Percentiles rank a stretch among this genome's conserved stretches.
Conservation (phyloP, 2,888 invertebrate genomes). For the Drosophila subsilvestris region DNA sequence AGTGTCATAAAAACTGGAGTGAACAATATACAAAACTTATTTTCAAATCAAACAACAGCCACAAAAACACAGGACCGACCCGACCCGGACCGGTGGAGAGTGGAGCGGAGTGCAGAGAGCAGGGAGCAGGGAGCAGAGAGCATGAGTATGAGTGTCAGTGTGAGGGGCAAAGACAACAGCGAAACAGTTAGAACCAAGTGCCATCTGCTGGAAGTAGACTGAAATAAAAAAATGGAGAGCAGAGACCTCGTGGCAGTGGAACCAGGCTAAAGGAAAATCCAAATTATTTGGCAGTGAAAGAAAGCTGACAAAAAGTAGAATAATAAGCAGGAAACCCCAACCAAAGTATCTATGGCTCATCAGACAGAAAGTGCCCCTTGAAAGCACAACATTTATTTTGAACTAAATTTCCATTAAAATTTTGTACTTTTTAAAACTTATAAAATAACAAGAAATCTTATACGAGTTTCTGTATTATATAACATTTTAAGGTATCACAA, state of each 20-base stretch:
- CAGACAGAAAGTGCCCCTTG: no score
- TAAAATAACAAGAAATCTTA: no score
- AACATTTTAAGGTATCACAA: no score
- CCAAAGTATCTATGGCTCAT: neutral
- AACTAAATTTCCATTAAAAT: no score
- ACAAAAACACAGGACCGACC: slow-evolving; percentile 7
- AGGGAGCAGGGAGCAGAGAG: slow-evolving; percentile 18
- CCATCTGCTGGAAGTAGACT: slow-evolving; percentile 33
- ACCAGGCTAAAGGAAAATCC: neutral
- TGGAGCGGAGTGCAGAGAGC: neutral
- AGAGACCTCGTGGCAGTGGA: slow-evolving; percentile 54
- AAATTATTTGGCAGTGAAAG: neutral
- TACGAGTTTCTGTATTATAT: no score
- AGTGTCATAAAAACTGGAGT: slow-evolving; percentile 44
- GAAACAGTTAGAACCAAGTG: slow-evolving; percentile 42
- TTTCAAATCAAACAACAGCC: slow-evolving; percentile 72
- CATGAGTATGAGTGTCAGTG: slow-evolving; percentile 6
- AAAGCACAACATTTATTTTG: no score
- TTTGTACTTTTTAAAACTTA: no score
- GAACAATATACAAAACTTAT: slow-evolving; percentile 58
- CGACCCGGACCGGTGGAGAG: neutral
- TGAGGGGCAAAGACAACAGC: slow-evolving; percentile 43
- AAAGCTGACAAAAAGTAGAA: neutral
- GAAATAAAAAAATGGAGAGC: slow-evolving; percentile 28
- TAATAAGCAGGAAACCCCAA: neutral